Conservation (phyloP, 1,140 invertebrate genomes). For the Diprion similis region DNA sequence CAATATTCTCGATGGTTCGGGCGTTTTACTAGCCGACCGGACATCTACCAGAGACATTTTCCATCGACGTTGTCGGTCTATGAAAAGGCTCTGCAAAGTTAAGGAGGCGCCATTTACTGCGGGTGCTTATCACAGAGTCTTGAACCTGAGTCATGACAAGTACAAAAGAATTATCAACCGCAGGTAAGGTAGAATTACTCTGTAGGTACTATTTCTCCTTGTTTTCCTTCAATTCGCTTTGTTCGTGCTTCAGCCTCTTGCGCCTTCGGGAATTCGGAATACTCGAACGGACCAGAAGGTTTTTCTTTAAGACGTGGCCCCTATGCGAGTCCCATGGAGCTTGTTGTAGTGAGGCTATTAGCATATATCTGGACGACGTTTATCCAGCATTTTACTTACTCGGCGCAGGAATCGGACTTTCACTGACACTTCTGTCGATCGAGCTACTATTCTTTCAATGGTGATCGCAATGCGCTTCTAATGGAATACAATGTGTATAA, state of each 20-base stretch:
- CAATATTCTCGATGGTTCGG: neutral
- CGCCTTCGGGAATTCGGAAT: constrained; percentile 1
- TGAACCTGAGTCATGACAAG: neutral
- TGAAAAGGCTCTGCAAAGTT: neutral
- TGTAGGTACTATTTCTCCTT: neutral
- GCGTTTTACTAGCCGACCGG: neutral
- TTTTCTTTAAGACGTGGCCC: neutral
- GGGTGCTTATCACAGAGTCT: neutral
- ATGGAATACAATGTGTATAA: neutral
- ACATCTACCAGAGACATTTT: neutral
- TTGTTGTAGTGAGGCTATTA: neutral
- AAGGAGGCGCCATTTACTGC: neutral
- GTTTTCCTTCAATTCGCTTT: no score
- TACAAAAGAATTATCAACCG: neutral
- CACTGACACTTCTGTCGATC: neutral
- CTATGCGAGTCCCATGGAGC: neutral
- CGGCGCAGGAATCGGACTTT: neutral
- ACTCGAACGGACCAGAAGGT: neutral
- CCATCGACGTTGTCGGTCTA: neutral
- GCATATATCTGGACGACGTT: constrained; percentile 5
- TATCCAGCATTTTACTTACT: constrained; percentile 8
- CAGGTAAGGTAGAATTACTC: neutral
- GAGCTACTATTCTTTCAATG: neutral
- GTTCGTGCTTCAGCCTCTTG: neutral
- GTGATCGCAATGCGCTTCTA: neutral